Evolutionary conservation across 1,140 invertebrate species (phyloP).

Genomic region (Drosophila pandora): DNA sequence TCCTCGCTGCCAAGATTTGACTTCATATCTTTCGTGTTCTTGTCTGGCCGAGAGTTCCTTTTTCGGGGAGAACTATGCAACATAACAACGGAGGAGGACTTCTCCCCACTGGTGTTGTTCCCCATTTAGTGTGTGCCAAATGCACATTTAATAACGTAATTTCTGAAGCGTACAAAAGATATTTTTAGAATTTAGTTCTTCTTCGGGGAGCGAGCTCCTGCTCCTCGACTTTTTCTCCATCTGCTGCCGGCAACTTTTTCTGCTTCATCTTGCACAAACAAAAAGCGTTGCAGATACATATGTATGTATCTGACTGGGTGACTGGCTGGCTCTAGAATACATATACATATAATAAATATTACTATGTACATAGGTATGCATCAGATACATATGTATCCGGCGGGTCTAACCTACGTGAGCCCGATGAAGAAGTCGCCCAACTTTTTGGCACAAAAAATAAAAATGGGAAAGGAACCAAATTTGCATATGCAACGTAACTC

Average conservation of each 20-base stretch:
- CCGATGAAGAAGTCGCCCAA: constrained; percentile 60
- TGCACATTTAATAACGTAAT: constrained; percentile 83
- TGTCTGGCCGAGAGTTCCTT: background rate
- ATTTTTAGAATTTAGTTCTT: constrained; percentile 75
- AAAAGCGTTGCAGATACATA: constrained; percentile 48
- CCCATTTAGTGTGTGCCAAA: constrained; percentile 79
- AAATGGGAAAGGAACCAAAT: constrained; percentile 48
- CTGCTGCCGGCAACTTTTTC: constrained; percentile 59
- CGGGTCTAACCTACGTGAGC: constrained; percentile 57
- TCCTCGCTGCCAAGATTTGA: background rate
- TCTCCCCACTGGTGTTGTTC: constrained; percentile 3
- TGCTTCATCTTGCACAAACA: constrained; percentile 69
- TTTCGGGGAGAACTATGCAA: constrained; percentile 6
- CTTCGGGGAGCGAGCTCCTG: constrained; percentile 34
- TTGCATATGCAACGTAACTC: constrained; percentile 76
- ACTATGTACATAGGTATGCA: constrained; percentile 22
- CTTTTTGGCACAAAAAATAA: constrained; percentile 65
- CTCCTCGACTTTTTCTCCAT: constrained; percentile 18
- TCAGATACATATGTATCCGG: constrained; percentile 16
- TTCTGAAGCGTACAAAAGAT: constrained; percentile 81
- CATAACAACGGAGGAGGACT: constrained; percentile 11
- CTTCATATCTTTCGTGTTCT: constrained; percentile 30
- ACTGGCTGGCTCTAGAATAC: background rate
- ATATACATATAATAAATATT: background rate
- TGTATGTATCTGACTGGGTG: constrained; percentile 8